Evolutionary conservation across 2,113 vertebrate genomes (phyloP).

Genomic region (Callaeas wilsoni): DNA sequence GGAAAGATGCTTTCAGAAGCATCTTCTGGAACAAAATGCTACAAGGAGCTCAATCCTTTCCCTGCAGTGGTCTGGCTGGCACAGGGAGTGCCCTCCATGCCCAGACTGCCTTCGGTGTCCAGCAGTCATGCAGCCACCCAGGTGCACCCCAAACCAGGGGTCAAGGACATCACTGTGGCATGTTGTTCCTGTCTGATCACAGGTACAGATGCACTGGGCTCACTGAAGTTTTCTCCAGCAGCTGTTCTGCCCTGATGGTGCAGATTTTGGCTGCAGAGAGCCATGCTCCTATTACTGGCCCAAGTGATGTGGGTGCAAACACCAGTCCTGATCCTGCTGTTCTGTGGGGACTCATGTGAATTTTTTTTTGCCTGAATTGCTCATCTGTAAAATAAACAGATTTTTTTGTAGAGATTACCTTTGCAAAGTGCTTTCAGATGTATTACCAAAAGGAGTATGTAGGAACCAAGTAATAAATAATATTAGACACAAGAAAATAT

Average conservation of each 20-base stretch:
- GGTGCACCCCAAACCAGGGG: background rate
- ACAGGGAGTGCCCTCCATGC: rapidly evolving
- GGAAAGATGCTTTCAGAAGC: background rate
- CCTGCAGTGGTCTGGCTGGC: background rate
- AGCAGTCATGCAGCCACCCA: background rate
- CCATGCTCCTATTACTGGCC: background rate
- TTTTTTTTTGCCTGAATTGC: background rate
- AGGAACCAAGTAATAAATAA: background rate
- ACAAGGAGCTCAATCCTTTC: background rate
- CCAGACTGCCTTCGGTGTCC: background rate
- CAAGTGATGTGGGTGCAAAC: background rate
- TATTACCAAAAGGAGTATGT: background rate
- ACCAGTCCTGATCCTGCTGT: background rate
- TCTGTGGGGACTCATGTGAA: rapidly evolving
- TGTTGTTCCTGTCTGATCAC: background rate
- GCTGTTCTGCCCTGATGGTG: background rate
- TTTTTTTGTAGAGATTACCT: background rate
- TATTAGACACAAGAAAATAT: background rate
- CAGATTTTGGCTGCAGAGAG: background rate
- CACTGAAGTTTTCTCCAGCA: background rate
- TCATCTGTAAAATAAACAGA: background rate
- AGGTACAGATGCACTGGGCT: background rate
- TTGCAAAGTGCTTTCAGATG: background rate
- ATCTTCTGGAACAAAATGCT: background rate
- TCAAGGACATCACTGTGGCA: background rate